Evolutionary conservation across 2,113 vertebrate species (phyloP), one percentile per base, ranked within the genome.

Genomic region (Petrocephalus microphthalmus): DNA sequence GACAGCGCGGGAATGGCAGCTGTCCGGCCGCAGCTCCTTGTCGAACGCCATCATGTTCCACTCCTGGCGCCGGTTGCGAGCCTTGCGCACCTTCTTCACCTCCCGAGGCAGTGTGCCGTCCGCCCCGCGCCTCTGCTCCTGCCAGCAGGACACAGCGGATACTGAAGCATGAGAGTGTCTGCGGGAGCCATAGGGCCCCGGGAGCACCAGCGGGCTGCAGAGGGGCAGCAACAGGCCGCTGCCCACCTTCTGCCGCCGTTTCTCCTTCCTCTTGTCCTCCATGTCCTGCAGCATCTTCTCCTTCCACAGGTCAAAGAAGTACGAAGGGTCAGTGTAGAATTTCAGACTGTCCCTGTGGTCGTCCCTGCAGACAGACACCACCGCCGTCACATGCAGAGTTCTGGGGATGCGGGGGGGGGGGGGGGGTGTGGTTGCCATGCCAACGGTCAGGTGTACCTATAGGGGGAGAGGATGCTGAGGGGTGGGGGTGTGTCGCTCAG

Each of bases 1-100:
- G 88, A 97, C 91, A 91, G 96, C 97, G 91, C 99, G 98, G 91
- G 97, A 97, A 92, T 98, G 96, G 91, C 98, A 96, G 94, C 97
- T 95, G 95, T 99, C 98, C 20, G 98, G 98, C 94, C 98, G 96
- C 94, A 99, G 97, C 94, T 99, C 98, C 94, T 99, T 99, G 95
- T 99, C 98, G 95, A 98, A 97, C 6, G 98, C 98, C 98, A 99
- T 97, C 97, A 99, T 99, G 94, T 97, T 99, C 98, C 98, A 99
- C 92, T 99, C 98, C 93, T 99, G 98, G 45, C 98, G 96, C 93
- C 98, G 98, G 95, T 99, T 99, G 88, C 98, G 96, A 87, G 98
- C 98, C 95, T 99, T 99, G 88, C 98, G 96, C 93, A 99, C 98
- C 93, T 99, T 99, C 96, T 99, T 99, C 93, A 99, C 98, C 96